Evolutionary conservation across 2,888 invertebrate genomes (phyloP).

Genomic region (Chironomus tentans): DNA sequence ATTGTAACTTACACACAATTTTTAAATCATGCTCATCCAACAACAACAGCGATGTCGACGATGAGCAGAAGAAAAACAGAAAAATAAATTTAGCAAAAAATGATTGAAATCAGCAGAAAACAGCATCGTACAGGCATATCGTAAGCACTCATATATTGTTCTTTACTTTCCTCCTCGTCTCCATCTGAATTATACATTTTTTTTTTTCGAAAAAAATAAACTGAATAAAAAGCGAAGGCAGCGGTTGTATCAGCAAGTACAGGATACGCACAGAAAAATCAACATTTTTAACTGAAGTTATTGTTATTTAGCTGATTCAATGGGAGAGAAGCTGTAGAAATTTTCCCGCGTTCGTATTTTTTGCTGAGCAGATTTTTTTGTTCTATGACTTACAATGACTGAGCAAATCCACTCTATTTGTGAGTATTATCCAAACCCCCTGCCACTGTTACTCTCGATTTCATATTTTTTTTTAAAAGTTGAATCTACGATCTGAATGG

Average conservation of each 20-base stretch:
- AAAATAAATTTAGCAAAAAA: slow-evolving; percentile 16
- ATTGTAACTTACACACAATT: not conserved
- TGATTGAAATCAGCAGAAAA: slow-evolving; percentile 23
- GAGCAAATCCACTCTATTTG: too few relatives aligned
- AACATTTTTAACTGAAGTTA: not conserved
- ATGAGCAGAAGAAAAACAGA: not conserved
- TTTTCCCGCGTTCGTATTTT: not conserved
- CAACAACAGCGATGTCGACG: not conserved
- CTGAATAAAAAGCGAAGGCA: not conserved
- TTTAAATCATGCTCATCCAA: slow-evolving; percentile 21
- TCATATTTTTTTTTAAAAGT: not conserved
- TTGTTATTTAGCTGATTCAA: too few relatives aligned
- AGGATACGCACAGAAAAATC: slow-evolving; percentile 16
- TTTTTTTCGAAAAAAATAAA: not conserved
- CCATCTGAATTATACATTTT: not conserved
- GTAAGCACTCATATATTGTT: slow-evolving; percentile 6
- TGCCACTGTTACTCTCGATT: not conserved
- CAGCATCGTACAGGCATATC: not conserved
- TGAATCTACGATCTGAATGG: too few relatives aligned
- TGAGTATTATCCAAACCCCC: too few relatives aligned
- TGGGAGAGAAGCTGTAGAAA: not conserved
- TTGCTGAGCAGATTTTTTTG: not conserved
- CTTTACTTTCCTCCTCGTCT: not conserved
- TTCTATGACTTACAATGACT: not conserved
- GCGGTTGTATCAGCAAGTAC: not conserved